These are phyloP conservation scores for Malurus leucopterus DNA, from an alignment of 2,797 vertebrate genomes.

Conservation along the genomic window DNA sequence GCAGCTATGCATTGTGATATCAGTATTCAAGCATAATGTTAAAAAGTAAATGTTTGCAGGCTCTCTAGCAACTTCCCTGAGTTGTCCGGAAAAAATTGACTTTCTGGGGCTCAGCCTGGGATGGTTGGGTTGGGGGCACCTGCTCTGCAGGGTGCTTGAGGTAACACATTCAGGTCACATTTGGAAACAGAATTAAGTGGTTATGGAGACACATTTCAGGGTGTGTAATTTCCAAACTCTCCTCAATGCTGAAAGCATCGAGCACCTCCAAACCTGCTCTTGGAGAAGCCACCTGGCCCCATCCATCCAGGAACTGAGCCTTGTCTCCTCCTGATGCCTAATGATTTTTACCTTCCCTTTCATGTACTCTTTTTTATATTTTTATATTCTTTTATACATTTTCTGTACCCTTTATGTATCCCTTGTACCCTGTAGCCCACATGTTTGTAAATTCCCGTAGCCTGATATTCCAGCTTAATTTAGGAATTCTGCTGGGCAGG, in stretches of 20 bases:
- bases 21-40: background rate
- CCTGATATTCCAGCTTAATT: too few relatives aligned
- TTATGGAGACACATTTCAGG: background rate
- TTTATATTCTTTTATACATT: too few relatives aligned
- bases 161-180: background rate
- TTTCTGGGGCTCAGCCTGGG: background rate
- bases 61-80: background rate
- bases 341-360: too few relatives aligned
- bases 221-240: background rate
- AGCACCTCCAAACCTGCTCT: fast-evolving
- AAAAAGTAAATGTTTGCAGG: background rate
- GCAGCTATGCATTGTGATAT: background rate
- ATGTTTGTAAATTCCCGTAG: too few relatives aligned
- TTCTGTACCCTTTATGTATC: too few relatives aligned
- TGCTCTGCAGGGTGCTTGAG: background rate
- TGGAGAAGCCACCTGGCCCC: background rate
- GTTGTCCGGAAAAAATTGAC: background rate
- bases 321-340: background rate
- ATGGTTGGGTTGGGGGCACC: background rate
- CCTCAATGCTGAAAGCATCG: fast-evolving
- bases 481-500: too few relatives aligned
- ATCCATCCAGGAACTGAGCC: fast-evolving
- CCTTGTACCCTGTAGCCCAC: too few relatives aligned
- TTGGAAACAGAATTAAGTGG: background rate
- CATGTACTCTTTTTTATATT: too few relatives aligned